These are phyloP conservation scores for Squalus acanthias DNA, from an alignment of 2,797 vertebrate species.

Conservation along the genomic window DNA sequence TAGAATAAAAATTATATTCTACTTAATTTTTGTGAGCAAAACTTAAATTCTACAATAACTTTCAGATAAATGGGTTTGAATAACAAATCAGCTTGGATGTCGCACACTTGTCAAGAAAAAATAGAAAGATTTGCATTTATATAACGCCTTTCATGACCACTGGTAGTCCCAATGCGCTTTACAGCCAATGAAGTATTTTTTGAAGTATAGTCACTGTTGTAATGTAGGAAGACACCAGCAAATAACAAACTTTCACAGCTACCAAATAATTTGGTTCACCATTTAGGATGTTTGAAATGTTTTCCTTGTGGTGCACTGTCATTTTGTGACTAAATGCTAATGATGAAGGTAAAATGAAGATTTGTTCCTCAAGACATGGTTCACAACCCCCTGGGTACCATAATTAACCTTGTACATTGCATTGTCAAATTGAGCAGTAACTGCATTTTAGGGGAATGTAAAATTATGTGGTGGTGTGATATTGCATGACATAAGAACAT, in stretches of 20 bases:
- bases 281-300: background rate
- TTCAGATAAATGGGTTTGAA: background rate
- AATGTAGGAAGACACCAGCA: background rate
- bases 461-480: background rate
- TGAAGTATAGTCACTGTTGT: too few species aligned
- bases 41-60: background rate
- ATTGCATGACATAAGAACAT: background rate
- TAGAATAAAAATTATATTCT: background rate
- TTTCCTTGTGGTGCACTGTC: background rate
- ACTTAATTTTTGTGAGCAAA: background rate
- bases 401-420: background rate
- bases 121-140: too few species aligned
- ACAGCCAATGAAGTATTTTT: too few species aligned
- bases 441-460: background rate
- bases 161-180: too few species aligned
- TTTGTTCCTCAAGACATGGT: background rate
- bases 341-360: background rate
- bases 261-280: background rate
- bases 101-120: background rate
- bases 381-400: background rate
- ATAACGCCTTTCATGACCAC: too few species aligned
- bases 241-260: background rate
- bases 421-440: background rate
- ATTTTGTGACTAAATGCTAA: background rate
- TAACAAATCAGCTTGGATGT: background rate